Percentiles rank a stretch among this genome's conserved stretches.
These are phyloP conservation scores for Drosophila diplacantha DNA, from an alignment of 2,888 invertebrate genomes.

Conservation along the genomic window DNA sequence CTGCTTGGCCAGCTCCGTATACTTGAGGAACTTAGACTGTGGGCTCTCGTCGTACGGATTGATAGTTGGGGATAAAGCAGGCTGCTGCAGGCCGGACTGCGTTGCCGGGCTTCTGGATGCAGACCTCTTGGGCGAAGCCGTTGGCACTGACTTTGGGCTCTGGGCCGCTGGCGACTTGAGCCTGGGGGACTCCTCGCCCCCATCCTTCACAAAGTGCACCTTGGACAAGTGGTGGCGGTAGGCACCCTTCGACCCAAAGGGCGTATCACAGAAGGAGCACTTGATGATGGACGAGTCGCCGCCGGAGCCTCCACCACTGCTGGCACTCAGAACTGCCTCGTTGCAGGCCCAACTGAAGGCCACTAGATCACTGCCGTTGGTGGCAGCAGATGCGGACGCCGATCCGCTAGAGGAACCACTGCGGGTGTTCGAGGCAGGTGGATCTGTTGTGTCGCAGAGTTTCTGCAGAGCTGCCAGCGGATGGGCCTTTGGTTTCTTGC, in stretches of 20 bases:
- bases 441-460: conserved; percentile 95
- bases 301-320: conserved; percentile 69
- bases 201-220: conserved; percentile 96
- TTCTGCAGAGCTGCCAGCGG: conserved; percentile 96
- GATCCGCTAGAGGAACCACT: conserved; percentile 38
- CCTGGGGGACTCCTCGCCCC: conserved; percentile 79
- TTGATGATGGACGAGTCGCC: conserved; percentile 90
- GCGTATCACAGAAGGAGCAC: conserved; percentile 96
- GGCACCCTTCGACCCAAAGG: conserved; percentile 97
- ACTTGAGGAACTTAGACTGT: conserved; percentile 98
- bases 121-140: conserved; percentile 67
- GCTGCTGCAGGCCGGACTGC: conserved; percentile 35
- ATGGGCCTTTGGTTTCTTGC: conserved; percentile 81
- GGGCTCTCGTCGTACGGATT: conserved; percentile 91
- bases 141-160: conserved; percentile 63
- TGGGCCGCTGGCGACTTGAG: conserved; percentile 78
- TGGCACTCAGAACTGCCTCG: conserved; percentile 89
- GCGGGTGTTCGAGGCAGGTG: conserved; percentile 76
- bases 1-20: conserved; percentile 98
- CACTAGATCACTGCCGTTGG: conserved; percentile 80
- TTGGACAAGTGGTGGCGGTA: conserved; percentile 97
- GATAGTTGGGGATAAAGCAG: conserved; percentile 77
- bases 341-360: conserved; percentile 97
- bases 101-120: conserved; percentile 67
- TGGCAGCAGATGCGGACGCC: conserved; percentile 13